Evolutionary conservation across 2,888 invertebrate genomes (phyloP), one percentile per base, ranked within the genome.

Genomic region (Protodeltote pygarga): DNA sequence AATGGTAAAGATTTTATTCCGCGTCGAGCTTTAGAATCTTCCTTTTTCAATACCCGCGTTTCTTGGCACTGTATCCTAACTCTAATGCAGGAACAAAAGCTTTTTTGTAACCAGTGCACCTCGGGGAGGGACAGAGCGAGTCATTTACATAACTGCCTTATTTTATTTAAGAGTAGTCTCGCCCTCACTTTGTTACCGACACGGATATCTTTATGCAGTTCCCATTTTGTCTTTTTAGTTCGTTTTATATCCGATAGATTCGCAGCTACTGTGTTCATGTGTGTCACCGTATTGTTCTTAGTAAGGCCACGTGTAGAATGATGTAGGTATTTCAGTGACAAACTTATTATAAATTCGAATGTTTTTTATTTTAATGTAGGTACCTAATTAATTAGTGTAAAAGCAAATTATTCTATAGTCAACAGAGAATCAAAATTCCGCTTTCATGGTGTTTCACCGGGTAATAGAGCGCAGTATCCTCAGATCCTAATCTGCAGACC

Each of bases 91-190:
- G 66, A 79, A 82, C 79, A 83, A 83, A 83, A 76, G 71, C 69
- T 75, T 83, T 86, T 85, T 86, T 83, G 74, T 79, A 75, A 74
- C 72, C 76, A 78, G 71, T 72, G 75, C 80, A 79, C 75, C 75
- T 72, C 67, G 67, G 72, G 75, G 77, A 75, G 79, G 65, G 71
- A 71, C 76, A 69, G 73, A 68, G 63, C 42, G 53, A 59, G 61
- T 76, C 71, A 88, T 89, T 89, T 86, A 83, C 87, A 87, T 89
- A 88, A 85, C 85, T 81, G 77, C 81, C 84, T 87, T 84, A 87
- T 81, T 81, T 82, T 78, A 79, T 86, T 85, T 82, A 81, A 81
- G 77, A 82, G 73, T 67, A 72, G 73, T 61, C 69, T 62, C 69
- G 68, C 73, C 73, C 77, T 77, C 76, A 81, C 77, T 79, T 74